A percentile compares a stretch with the other conserved stretches of the same genome.
Conservation (phyloP, 2,888 invertebrate genomes). For the Kryphioiulus occultus region DNA sequence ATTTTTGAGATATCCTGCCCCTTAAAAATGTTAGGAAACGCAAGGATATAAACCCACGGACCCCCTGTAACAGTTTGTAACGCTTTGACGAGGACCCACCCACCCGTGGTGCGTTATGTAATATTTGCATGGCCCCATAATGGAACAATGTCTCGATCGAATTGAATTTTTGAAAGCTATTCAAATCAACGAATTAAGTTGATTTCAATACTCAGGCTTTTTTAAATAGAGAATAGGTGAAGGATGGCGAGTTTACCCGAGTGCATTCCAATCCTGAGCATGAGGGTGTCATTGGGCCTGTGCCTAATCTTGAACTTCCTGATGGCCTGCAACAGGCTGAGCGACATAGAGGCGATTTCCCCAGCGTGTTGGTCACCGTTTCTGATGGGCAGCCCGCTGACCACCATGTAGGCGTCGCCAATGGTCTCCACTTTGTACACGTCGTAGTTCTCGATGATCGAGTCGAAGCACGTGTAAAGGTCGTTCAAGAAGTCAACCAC, state of each 20-base stretch:
- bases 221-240: too few species aligned
- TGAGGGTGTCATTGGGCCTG: slow-evolving; percentile 72
- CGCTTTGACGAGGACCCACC: too few species aligned
- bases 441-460: slow-evolving; percentile 85
- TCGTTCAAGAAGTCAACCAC: slow-evolving; percentile 87
- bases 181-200: too few species aligned
- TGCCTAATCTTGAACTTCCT: slow-evolving; percentile 73
- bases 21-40: too few species aligned
- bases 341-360: slow-evolving; percentile 79
- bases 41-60: too few species aligned
- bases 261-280: slow-evolving; percentile 77
- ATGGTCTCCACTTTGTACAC: slow-evolving; percentile 96
- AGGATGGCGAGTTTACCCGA: slow-evolving; percentile 68
- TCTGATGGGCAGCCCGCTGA: slow-evolving; percentile 78
- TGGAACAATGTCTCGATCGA: too few species aligned
- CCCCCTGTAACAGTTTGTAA: too few species aligned
- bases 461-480: slow-evolving; percentile 86
- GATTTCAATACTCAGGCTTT: too few species aligned
- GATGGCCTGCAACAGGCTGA: slow-evolving; percentile 76
- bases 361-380: slow-evolving; percentile 78
- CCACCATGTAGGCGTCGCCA: slow-evolving; percentile 88
- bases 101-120: too few species aligned
- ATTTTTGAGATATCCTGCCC: too few species aligned
- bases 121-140: too few species aligned
- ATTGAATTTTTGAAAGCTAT: too few species aligned